These are phyloP conservation scores for Halcyon badia DNA, from an alignment of 2,797 vertebrate genomes.

Conservation along the genomic window DNA sequence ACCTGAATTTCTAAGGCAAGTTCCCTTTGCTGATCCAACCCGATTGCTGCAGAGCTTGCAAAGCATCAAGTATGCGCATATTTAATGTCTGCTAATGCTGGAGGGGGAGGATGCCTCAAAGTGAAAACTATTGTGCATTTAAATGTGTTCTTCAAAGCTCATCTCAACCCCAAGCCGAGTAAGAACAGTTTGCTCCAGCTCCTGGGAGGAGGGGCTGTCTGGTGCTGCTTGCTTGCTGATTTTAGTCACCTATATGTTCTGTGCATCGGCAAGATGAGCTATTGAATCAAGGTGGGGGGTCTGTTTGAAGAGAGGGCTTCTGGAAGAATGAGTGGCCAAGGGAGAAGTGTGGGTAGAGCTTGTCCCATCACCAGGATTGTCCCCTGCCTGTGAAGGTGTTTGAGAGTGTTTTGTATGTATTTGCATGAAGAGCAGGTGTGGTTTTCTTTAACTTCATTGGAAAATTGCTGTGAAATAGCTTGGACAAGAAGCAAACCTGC, in stretches of 20 bases:
- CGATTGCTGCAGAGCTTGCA: background rate
- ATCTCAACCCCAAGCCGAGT: background rate
- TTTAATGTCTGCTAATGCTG: background rate
- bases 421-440: background rate
- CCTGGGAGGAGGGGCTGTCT: background rate
- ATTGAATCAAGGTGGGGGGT: background rate
- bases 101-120: background rate
- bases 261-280: background rate
- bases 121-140: background rate
- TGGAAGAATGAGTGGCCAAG: background rate
- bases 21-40: background rate
- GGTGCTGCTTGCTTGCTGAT: background rate
- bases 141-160: background rate
- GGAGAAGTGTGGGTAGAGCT: background rate
- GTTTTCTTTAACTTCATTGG: background rate
- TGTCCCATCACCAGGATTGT: background rate
- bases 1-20: background rate
- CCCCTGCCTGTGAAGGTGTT: background rate
- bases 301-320: background rate
- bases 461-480: background rate
- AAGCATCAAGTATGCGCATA: background rate
- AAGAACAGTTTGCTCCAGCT: background rate
- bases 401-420: background rate
- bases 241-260: background rate
- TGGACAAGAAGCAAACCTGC: background rate